phyloP scores from a whole-genome alignment of 2,113 vertebrate genomes.

The Chlorocebus sabaeus region DNA sequence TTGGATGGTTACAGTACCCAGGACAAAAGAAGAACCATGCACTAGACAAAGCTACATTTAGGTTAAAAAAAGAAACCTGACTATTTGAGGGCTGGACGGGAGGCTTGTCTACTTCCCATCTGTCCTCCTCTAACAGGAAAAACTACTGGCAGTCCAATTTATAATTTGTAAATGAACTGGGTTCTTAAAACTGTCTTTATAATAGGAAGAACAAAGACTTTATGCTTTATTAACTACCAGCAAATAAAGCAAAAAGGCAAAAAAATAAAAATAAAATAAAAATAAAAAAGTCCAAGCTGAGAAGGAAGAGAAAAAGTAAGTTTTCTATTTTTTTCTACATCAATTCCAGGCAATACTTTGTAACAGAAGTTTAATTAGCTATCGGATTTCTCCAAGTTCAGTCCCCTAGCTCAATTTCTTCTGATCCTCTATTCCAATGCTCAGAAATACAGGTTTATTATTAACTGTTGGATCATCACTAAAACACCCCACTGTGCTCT shows the following conservation, averaged over 20 bases:
- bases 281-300: background rate
- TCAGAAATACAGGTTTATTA: background rate
- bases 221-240: background rate
- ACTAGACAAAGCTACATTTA: background rate
- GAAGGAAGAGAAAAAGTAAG: background rate
- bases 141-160: background rate
- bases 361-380: background rate
- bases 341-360: background rate
- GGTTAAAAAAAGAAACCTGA: background rate
- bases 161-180: background rate
- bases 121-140: background rate
- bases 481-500: background rate
- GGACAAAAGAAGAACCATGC: background rate
- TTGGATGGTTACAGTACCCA: no score
- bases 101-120: background rate
- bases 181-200: background rate
- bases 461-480: background rate
- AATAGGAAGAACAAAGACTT: background rate
- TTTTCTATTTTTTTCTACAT: background rate
- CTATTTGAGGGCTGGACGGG: background rate
- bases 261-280: background rate
- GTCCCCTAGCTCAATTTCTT: background rate
- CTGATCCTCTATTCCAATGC: background rate
- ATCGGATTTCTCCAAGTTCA: background rate
- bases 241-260: constrained; percentile 9